Evolutionary conservation across 2,888 invertebrate species (phyloP), one percentile per base, ranked within the genome.

Genomic region (Rotaria sp.): DNA sequence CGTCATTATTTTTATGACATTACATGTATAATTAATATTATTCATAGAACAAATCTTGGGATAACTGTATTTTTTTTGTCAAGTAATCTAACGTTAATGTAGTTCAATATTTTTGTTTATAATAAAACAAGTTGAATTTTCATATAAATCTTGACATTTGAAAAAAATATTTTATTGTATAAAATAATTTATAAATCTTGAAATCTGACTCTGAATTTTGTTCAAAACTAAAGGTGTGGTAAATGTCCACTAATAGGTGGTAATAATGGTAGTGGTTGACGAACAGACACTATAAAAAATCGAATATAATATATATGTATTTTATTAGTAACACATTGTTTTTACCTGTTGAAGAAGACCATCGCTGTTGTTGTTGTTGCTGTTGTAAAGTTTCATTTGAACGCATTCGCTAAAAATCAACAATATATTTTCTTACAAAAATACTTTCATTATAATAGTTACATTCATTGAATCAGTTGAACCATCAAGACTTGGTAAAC

Each of bases 401-500:
- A 67, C 67, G 67, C 21, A 30, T 35, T 21, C 67, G 35, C 67
- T 67, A 67, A 35, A 67, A 35, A 67, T 7, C 7, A 67, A 55
- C 1, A 11, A 11, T 55, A 26, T 21, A 18, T 7, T 18, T 35
- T 13, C 15, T 2, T 21, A 4, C 0, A 11, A 2, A 59, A 18
- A 7, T 2, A 35, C 15, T 67, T 35, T 21, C 4, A 67, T 30
- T 30, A 18, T 7, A 35, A 13, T 67, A 67, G 21, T 67, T 67
- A 67, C 67, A 35, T 35, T 67, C 3, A 21, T 21, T 8, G 67
- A 67, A 35, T 67, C 67, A 21, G 35, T 80, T 26, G 80, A 80
- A 45, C 45, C 24, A 41, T 80, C 80, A 26, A 80, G 45, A 80
- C 80, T 80, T 26, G 80, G 80, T 45, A 80, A 45, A 45, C 80